Conservation (phyloP, 2,113 vertebrate species). For the Diadophis punctatus region DNA sequence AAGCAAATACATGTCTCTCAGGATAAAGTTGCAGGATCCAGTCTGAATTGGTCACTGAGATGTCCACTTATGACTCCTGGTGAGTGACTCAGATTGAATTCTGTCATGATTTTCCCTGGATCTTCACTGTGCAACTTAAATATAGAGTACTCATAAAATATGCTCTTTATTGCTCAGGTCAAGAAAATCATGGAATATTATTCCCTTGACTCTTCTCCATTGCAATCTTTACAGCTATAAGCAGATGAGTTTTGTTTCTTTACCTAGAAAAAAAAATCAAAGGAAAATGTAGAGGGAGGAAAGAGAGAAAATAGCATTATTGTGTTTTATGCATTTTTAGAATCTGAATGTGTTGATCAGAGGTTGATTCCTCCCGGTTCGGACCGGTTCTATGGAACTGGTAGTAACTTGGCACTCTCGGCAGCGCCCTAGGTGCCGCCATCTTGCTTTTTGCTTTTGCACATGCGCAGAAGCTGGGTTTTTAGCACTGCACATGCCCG, state of each 20-base stretch:
- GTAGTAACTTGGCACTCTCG: too few species aligned
- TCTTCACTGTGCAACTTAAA: not conserved
- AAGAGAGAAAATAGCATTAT: not conserved
- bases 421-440: too few species aligned
- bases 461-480: too few species aligned
- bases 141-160: not conserved
- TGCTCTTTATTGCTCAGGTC: not conserved
- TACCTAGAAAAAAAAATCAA: not conserved
- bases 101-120: not conserved
- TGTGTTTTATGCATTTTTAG: not conserved
- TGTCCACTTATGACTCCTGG: not conserved
- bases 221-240: not conserved
- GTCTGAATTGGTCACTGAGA: not conserved
- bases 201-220: not conserved
- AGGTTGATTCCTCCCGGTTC: too few species aligned
- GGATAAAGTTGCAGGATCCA: not conserved
- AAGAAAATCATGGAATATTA: not conserved
- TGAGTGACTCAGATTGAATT: not conserved
- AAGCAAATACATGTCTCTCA: not conserved
- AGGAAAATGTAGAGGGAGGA: not conserved
- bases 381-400: too few species aligned
- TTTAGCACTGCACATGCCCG: too few species aligned
- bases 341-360: conserved; percentile 11
- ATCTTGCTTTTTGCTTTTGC: too few species aligned
- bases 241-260: not conserved